Conservation (phyloP, 1,140 invertebrate genomes). For the Scaptomyza hsui region DNA sequence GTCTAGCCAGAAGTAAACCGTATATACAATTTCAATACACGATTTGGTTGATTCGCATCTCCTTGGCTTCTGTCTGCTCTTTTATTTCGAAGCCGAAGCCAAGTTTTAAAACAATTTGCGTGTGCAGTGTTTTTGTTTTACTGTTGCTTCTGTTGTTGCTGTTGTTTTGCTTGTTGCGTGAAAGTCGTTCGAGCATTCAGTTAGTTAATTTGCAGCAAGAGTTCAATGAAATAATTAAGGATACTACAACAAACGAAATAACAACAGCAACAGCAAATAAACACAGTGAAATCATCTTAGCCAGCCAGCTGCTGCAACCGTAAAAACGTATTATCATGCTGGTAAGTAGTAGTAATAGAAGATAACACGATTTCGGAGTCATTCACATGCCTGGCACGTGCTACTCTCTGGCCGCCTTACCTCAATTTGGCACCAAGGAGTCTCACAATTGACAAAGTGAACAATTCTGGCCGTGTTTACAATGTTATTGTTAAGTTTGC, state of each 20-base stretch:
- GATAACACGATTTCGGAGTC: not conserved
- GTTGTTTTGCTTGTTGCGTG: conserved; percentile 45
- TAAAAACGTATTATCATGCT: conserved; percentile 30
- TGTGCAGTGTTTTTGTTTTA: conserved; percentile 37
- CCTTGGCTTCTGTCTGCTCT: conserved; percentile 19
- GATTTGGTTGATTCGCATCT: conserved; percentile 37
- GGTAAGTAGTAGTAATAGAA: conserved; percentile 31
- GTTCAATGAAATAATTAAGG: conserved; percentile 67
- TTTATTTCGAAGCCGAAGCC: not conserved
- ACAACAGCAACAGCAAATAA: conserved; percentile 24
- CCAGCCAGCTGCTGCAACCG: conserved; percentile 10
- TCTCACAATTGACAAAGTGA: conserved; percentile 14
- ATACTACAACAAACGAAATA: conserved; percentile 37
- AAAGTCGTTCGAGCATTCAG: conserved; percentile 61
- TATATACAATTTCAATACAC: conserved; percentile 1
- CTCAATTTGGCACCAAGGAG: conserved; percentile 32
- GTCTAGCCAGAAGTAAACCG: conserved; percentile 21
- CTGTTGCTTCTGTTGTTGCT: not conserved
- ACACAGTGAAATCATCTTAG: conserved; percentile 40
- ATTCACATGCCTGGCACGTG: conserved; percentile 36
- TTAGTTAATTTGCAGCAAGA: conserved; percentile 29
- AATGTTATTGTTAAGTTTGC: conserved; percentile 26
- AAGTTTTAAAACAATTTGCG: conserved; percentile 57
- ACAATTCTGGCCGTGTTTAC: conserved; percentile 47
- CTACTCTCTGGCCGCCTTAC: conserved; percentile 28